These are phyloP conservation scores for Halocynthia aurantium DNA, from an alignment of 23 tunicate genomes.

Conservation along the genomic window DNA sequence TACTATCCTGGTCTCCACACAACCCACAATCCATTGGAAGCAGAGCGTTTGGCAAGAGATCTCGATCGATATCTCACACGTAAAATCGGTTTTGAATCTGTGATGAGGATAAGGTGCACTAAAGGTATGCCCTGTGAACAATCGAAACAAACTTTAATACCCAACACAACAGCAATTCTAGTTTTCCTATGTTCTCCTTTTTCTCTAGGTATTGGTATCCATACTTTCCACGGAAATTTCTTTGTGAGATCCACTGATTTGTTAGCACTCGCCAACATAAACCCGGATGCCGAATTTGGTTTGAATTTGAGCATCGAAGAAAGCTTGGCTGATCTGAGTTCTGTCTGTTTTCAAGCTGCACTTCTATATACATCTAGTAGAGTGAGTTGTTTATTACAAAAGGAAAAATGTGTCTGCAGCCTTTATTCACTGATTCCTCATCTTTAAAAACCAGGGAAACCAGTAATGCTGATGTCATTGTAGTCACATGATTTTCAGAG, in stretches of 20 bases:
- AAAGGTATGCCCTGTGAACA: slow-evolving; percentile 43
- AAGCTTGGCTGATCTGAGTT: slow-evolving; percentile 52
- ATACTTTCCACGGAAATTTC: slow-evolving; percentile 96
- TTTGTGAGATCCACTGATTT: slow-evolving; percentile 98
- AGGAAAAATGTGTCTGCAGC: too few species aligned
- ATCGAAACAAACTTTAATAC: neutral
- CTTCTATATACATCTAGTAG: slow-evolving; percentile 95
- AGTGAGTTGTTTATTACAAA: slow-evolving; percentile 29
- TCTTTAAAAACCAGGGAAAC: too few species aligned
- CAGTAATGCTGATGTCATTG: too few species aligned
- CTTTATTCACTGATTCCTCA: too few species aligned
- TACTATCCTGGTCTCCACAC: slow-evolving; percentile 81
- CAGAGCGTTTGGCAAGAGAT: slow-evolving; percentile 70
- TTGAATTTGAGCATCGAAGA: slow-evolving; percentile 85
- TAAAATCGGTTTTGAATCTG: slow-evolving; percentile 97
- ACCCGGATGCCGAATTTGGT: slow-evolving; percentile 91
- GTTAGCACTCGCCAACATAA: slow-evolving; percentile 81
- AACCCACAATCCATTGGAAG: slow-evolving; percentile 80
- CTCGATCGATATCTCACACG: slow-evolving; percentile 86
- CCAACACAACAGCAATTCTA: neutral
- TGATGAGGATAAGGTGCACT: slow-evolving; percentile 95
- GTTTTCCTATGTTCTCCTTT: too few species aligned
- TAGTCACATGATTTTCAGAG: too few species aligned
- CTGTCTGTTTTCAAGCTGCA: slow-evolving; percentile 94
- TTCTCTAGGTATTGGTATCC: slow-evolving; percentile 54